These are phyloP conservation scores for Callinectes sapidus DNA, from an alignment of 2,888 invertebrate genomes.

Conservation along the genomic window DNA sequence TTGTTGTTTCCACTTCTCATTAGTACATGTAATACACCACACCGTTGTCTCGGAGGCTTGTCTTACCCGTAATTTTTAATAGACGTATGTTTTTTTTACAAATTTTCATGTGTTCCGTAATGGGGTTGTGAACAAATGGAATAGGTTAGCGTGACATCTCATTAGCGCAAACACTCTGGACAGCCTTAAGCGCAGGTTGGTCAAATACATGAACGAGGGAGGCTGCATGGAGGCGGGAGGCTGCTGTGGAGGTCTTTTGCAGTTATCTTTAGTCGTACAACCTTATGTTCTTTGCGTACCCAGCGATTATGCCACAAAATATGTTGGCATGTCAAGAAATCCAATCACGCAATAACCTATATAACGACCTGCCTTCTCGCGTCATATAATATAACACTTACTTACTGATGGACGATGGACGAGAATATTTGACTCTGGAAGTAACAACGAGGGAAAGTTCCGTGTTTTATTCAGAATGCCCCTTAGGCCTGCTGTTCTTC, in stretches of 20 bases:
- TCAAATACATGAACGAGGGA: neutral
- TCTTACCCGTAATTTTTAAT: neutral
- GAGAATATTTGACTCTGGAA: conserved; percentile 36
- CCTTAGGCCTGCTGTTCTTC: conserved; percentile 20
- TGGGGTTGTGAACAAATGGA: neutral
- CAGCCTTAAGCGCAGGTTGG: conserved; percentile 24
- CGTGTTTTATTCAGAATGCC: conserved; percentile 22
- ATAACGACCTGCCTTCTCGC: neutral
- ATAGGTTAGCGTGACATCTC: conserved; percentile 15
- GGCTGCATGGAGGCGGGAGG: neutral
- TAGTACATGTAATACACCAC: neutral
- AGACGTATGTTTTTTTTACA: neutral
- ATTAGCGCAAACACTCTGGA: conserved; percentile 18
- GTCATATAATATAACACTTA: conserved; percentile 24
- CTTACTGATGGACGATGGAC: conserved; percentile 34
- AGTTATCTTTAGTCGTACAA: neutral
- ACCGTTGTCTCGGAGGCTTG: neutral
- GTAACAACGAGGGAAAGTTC: conserved; percentile 37
- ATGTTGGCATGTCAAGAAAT: neutral
- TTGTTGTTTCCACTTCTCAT: neutral
- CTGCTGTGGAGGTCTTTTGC: neutral
- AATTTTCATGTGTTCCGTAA: neutral
- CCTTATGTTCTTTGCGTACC: neutral
- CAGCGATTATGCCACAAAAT: neutral
- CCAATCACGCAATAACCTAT: neutral